Conservation (phyloP, 2,113 vertebrate species). For the Lathamus discolor region DNA sequence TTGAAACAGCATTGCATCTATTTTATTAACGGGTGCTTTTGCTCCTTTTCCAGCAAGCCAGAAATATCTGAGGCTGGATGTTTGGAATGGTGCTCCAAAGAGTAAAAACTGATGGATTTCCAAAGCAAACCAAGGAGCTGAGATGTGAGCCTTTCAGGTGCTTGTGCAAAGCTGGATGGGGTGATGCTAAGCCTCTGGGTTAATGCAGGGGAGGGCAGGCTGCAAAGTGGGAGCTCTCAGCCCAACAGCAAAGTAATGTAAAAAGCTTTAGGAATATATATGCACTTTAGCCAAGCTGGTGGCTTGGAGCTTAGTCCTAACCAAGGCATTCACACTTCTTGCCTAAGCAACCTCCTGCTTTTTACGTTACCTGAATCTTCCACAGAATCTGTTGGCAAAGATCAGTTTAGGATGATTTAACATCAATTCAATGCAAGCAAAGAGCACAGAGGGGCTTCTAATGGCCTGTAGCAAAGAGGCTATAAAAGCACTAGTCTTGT, state of each 20-base stretch:
- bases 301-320: not conserved
- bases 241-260: not conserved
- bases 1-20: not conserved
- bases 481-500: not conserved
- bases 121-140: not conserved
- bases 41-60: not conserved
- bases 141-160: not conserved
- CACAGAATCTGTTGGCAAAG: not conserved
- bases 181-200: not conserved
- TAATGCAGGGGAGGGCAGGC: not conserved
- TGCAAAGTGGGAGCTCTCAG: not conserved
- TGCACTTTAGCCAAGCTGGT: not conserved
- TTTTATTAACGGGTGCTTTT: not conserved
- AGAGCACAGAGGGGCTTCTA: not conserved
- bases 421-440: not conserved
- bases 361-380: fast-evolving
- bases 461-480: not conserved
- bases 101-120: not conserved
- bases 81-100: fast-evolving
- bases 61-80: not conserved
- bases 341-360: not conserved
- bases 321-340: fast-evolving
- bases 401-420: not conserved
- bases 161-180: not conserved
- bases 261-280: not conserved